Evolutionary conservation across 30 jellyfish, hydroid and myxozoan genomes (phyloP).

Genomic region (Aurelia sp.): DNA sequence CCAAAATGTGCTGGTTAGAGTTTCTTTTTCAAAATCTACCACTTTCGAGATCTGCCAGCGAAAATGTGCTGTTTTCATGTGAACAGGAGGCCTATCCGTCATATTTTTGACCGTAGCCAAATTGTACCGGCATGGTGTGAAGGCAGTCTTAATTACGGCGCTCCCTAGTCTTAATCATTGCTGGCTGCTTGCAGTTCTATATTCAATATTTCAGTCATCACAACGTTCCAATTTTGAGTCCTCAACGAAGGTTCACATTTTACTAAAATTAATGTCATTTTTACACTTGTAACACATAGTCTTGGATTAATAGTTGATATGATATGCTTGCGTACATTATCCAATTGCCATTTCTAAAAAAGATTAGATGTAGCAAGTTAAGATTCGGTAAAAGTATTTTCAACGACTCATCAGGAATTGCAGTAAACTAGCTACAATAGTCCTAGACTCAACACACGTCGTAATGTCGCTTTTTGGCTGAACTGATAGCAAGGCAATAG

Average conservation of each 20-base stretch:
- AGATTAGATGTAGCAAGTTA: neutral
- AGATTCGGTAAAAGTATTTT: neutral
- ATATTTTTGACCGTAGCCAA: neutral
- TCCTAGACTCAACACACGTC: no score
- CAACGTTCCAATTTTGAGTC: constrained; percentile 59
- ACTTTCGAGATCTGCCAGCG: neutral
- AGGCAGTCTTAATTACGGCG: no score
- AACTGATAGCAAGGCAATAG: no score
- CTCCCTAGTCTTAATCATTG: neutral
- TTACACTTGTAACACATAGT: constrained; percentile 38
- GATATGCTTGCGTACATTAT: constrained; percentile 41
- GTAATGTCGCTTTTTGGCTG: no score
- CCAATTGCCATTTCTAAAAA: constrained; percentile 70
- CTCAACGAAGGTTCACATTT: constrained; percentile 28
- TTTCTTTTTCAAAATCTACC: neutral
- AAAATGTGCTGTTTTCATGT: neutral
- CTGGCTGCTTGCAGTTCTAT: constrained; percentile 57
- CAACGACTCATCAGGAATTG: neutral
- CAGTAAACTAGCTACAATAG: neutral
- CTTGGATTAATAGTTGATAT: constrained; percentile 55
- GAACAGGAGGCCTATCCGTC: neutral
- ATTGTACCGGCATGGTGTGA: neutral
- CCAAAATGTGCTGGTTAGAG: no score
- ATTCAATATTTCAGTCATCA: constrained; percentile 72
- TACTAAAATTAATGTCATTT: constrained; percentile 2